Conservation (phyloP, 2,888 invertebrate species). For the Chrysolina oricalcia region DNA sequence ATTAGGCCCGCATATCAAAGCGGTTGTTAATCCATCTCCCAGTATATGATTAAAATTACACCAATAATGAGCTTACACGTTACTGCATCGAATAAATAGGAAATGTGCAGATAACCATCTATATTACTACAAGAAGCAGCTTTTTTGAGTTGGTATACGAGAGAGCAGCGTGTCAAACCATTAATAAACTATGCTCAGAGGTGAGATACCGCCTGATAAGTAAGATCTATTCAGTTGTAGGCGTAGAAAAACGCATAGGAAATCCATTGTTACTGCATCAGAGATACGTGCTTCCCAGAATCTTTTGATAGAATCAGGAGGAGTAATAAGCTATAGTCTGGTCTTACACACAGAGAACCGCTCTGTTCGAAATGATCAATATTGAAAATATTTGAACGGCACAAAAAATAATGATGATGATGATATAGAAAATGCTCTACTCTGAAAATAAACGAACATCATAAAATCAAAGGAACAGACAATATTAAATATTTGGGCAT, state of each 20-base stretch:
- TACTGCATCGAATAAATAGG: constrained; percentile 36
- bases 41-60: constrained; percentile 15
- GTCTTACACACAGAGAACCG: background rate
- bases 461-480: too few species aligned
- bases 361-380: too few species aligned
- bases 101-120: constrained; percentile 39
- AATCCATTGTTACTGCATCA: constrained; percentile 19
- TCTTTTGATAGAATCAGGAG: constrained; percentile 15
- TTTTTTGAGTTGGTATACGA: constrained; percentile 31
- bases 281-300: constrained; percentile 20
- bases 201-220: constrained; percentile 19
- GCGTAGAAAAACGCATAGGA: constrained; percentile 23
- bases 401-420: too few species aligned
- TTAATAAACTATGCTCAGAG: constrained; percentile 35
- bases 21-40: constrained; percentile 8
- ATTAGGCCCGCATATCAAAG: background rate
- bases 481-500: too few species aligned
- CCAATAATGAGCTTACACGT: constrained; percentile 26
- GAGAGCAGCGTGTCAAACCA: constrained; percentile 42
- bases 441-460: too few species aligned
- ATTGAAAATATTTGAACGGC: too few species aligned
- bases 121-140: constrained; percentile 47
- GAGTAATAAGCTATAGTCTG: constrained; percentile 14
- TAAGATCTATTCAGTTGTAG: constrained; percentile 19
- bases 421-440: too few species aligned